Evolutionary conservation across 2,888 invertebrate species (phyloP), one percentile per base, ranked within the genome.

Genomic region (Argyresthia albistria): DNA sequence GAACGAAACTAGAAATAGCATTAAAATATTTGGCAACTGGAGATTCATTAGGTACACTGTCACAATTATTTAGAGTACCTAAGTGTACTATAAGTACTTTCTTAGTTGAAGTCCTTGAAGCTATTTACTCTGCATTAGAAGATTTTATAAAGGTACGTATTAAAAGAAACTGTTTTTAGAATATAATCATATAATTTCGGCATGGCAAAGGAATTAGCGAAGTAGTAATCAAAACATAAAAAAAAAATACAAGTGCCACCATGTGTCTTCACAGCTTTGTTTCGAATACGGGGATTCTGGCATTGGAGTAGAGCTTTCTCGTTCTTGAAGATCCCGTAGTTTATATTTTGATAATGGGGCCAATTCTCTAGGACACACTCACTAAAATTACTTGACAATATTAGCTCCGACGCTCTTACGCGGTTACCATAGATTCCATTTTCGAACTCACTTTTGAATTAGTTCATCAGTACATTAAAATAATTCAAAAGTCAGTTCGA

Each of bases 41-140:
- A 43, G 48, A 53, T 53, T 53, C 53, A 36, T 43, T 46, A 11
- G 25, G 36, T 37, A 48, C 53, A 6, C 42, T 43, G 36, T 48
- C 53, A 47, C 39, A 53, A 48, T 53, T 53, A 53, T 48, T 53
- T 35, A 53, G 53, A 53, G 53, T 53, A 53, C 53, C 53, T 43
- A 53, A 53, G 35, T 53, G 53, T 48, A 47, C 53, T 36, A 48
- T 48, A 42, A 53, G 53, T 36, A 39, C 39, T 35, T 53, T 47
- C 36, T 48, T 53, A 39, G 36, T 48, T 35, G 47, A 45, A 15
- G 45, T 45, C 9, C 12, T 45, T 42, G 42, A 42, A 42, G 42
- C 42, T 42, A 42, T 11, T 42, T 42, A 42, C 42, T 42, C 42
- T 11, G 42, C 42, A 42, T 42, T 42, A 42, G 42, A 42, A 42